Conservation (phyloP, 2,113 vertebrate species). For the Procavia capensis region DNA sequence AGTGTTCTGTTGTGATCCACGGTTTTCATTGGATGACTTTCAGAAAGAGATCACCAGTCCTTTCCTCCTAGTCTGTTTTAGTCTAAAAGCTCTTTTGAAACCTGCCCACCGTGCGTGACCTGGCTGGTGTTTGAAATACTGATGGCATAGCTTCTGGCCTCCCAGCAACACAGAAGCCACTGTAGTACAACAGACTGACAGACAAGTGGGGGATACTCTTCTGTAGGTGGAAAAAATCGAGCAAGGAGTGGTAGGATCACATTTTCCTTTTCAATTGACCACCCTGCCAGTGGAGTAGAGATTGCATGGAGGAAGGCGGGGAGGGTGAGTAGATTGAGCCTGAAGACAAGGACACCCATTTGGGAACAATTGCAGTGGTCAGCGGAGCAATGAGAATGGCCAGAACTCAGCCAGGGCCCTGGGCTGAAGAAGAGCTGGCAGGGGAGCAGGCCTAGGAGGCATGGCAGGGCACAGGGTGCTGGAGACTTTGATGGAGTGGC, state of each 20-base stretch:
- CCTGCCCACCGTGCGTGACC: background rate
- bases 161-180: too few relatives aligned
- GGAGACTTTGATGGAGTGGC: background rate
- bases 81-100: background rate
- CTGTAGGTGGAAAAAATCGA: background rate
- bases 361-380: background rate
- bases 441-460: background rate
- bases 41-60: too few relatives aligned
- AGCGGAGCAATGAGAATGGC: background rate
- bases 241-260: background rate
- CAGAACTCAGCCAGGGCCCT: background rate
- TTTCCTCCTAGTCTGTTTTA: background rate
- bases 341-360: background rate
- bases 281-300: background rate
- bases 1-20: background rate
- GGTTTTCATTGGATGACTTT: background rate
- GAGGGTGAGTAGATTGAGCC: background rate
- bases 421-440: background rate
- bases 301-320: background rate
- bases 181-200: too few relatives aligned
- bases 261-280: background rate
- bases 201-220: background rate
- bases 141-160: too few relatives aligned
- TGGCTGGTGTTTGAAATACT: background rate
- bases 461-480: background rate